Base-by-base conservation (phyloP, 1,140 invertebrate species). In the Drosophila dunni region DNA sequence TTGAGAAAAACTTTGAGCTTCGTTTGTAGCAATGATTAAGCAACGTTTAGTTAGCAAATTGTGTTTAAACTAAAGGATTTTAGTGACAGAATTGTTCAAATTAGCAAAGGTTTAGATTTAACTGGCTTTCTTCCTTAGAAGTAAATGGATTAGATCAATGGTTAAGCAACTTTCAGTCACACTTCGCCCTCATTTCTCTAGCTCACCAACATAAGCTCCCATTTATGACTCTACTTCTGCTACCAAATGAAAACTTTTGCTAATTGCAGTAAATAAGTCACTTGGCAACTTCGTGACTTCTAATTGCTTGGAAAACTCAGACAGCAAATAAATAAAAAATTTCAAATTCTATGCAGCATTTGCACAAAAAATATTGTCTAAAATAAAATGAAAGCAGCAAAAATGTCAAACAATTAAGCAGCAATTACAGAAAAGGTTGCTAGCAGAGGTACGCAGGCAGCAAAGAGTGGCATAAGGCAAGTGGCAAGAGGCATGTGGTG, bases 381-480 rank as follows among this genome's bases (percentile, higher is more conserved):
- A 48, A 44, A 69, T 61, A 46, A 54, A 70, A 46, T 13, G 24
- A 66, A 13, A 71, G 11, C 40, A 24, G 29, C 45, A 48, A 84
- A 84, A 79, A 85, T 86, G 78, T 85, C 82, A 85, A 85, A 81
- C 82, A 85, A 81, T 85, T 85, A 85, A 86, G 75, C 75, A 67
- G 82, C 82, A 85, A 85, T 85, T 85, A 86, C 74, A 69, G 68
- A 70, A 67, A 85, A 73, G 76, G 66, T 67, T 78, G 66, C 64
- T 56, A 44, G 24, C 38, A 15, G 50, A 51, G 17, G 11, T 20
- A 34, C 58, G 9, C 9, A 42, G 48, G 40, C 44, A 62, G 65
- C 48, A 34, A 29, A 29, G 24, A 48, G 72, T 38, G 46, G 24
- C 33, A 36, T 1, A 20, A 20, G 17, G 17, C 24, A 29, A 29